Conservation (phyloP, 2,888 invertebrate genomes). For the Copidosoma aretas region DNA sequence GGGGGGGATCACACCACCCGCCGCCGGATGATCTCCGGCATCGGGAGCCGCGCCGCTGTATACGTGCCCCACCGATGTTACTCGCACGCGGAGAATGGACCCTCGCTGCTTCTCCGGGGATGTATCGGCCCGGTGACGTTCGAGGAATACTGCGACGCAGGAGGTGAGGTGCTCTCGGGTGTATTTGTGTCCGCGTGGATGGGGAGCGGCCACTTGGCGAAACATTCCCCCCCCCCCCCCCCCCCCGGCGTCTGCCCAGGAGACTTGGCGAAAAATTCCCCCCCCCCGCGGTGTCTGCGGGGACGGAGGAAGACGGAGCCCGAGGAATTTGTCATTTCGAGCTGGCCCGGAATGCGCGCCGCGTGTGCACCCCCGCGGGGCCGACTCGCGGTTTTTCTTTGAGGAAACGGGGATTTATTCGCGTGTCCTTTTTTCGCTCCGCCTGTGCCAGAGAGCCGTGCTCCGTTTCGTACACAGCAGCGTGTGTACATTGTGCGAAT, state of each 20-base stretch:
- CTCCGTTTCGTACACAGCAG: background rate
- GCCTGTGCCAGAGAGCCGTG: background rate
- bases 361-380: background rate
- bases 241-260: constrained; percentile 11
- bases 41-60: constrained; percentile 27
- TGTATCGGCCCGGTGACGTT: constrained; percentile 32
- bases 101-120: background rate
- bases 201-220: background rate
- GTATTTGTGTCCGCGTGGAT: too few relatives aligned
- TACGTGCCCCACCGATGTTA: too few relatives aligned
- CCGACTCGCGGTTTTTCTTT: constrained; percentile 6
- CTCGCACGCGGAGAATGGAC: too few relatives aligned
- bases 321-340: constrained; percentile 34
- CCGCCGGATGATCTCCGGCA: constrained; percentile 49
- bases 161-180: too few relatives aligned
- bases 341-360: constrained; percentile 1
- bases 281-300: background rate
- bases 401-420: constrained; percentile 9
- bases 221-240: background rate
- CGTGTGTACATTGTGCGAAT: constrained; percentile 14
- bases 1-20: too few relatives aligned
- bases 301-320: background rate
- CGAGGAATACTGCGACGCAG: constrained; percentile 12
- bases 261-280: too few relatives aligned
- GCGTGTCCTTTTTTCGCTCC: constrained; percentile 8